Conservation (phyloP, 2,797 vertebrate species). For the Myiotriccus ornatus region DNA sequence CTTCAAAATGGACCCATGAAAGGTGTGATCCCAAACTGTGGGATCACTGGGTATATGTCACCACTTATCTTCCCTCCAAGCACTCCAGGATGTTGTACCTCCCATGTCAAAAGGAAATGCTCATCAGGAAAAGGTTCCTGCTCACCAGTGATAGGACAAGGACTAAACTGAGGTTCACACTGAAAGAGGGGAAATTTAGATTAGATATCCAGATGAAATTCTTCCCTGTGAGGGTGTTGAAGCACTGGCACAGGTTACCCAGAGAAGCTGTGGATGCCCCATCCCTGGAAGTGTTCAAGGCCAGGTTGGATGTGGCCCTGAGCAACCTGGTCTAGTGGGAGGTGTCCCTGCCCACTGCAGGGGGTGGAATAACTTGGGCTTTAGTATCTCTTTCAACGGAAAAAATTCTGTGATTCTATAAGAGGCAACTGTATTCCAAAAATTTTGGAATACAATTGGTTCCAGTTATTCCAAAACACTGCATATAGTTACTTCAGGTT, state of each 20-base stretch:
- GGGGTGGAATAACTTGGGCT: rapidly evolving
- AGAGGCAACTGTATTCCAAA: background rate
- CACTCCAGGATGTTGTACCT: background rate
- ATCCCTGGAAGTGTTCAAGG: rapidly evolving
- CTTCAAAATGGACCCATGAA: background rate
- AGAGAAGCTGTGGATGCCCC: background rate
- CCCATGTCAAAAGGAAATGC: background rate
- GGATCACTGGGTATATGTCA: background rate
- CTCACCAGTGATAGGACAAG: background rate
- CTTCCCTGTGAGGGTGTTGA: rapidly evolving
- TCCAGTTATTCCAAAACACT: background rate
- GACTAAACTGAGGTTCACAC: background rate
- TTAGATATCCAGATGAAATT: background rate
- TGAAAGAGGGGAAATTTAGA: background rate
- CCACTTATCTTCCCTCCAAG: background rate
- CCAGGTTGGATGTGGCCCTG: rapidly evolving
- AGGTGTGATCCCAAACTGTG: rapidly evolving
- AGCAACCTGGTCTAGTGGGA: rapidly evolving
- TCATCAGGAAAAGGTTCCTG: background rate
- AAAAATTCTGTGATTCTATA: background rate
- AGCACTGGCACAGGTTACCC: background rate
- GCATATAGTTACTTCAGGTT: background rate
- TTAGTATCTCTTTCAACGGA: background rate
- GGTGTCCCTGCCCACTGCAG: background rate
- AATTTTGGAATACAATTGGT: background rate